These are phyloP conservation scores for Seira sanloemensis DNA, from an alignment of 2,888 invertebrate genomes.

Conservation along the genomic window DNA sequence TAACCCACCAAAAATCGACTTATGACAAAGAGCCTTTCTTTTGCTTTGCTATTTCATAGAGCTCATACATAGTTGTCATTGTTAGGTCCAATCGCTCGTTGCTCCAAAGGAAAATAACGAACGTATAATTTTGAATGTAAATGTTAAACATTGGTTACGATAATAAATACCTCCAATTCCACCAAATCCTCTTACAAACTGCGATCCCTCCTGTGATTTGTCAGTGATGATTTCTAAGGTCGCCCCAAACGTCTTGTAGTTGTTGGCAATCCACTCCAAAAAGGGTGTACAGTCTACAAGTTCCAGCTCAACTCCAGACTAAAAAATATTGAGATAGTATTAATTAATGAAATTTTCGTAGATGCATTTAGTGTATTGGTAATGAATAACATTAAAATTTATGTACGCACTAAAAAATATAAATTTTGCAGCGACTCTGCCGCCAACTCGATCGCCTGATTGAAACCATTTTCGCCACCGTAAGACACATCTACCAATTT, in stretches of 20 bases:
- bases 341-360: neutral
- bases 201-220: constrained; percentile 99
- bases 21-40: constrained; percentile 5
- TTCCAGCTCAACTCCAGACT: constrained; percentile 99
- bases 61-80: neutral
- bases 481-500: constrained; percentile 99
- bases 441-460: constrained; percentile 99
- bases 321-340: too few species aligned
- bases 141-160: neutral
- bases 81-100: neutral
- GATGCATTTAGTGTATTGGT: neutral
- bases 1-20: constrained; percentile 48
- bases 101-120: neutral
- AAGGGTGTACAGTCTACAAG: constrained; percentile 97
- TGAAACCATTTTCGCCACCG: constrained; percentile 99
- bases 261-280: constrained; percentile 99
- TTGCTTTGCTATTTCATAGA: neutral
- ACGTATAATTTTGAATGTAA: neutral
- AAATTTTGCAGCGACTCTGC: constrained; percentile 99
- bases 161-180: constrained; percentile 93
- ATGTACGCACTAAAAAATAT: too few species aligned
- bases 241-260: constrained; percentile 99
- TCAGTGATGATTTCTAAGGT: constrained; percentile 99
- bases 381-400: neutral
- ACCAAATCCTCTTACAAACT: constrained; percentile 99